Percentiles rank a stretch among this genome's conserved stretches.
Evolutionary conservation across 2,888 invertebrate species (phyloP).

Genomic region (Frankliniella fusca): DNA sequence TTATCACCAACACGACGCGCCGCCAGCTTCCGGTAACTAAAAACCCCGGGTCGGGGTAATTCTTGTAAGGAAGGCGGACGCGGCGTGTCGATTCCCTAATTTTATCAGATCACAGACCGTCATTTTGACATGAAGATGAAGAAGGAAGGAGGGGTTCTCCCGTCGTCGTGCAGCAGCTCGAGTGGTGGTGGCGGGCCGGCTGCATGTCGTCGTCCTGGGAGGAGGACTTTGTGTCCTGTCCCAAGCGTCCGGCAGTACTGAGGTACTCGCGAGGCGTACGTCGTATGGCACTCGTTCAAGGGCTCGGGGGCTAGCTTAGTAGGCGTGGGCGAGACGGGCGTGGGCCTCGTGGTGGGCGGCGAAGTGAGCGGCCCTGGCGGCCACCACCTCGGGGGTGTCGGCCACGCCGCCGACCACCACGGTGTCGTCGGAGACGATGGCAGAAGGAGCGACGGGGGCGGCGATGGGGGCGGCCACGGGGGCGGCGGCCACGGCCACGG

Average conservation of each 20-base stretch:
- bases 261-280: too few species aligned
- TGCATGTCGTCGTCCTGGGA: not conserved
- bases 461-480: constrained; percentile 41
- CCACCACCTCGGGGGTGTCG: constrained; percentile 36
- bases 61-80: not conserved
- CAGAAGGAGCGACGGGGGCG: constrained; percentile 45
- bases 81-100: not conserved
- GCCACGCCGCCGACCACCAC: constrained; percentile 30
- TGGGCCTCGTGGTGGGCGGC: constrained; percentile 34
- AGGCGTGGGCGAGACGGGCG: constrained; percentile 33
- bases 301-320: not conserved
- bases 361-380: constrained; percentile 35
- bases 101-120: constrained; percentile 1
- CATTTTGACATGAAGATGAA: not conserved
- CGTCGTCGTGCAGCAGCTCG: not conserved
- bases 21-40: not conserved
- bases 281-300: too few species aligned
- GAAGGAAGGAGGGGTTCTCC: not conserved
- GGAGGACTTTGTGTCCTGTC: not conserved
- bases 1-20: not conserved
- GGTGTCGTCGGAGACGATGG: constrained; percentile 34
- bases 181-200: too few species aligned
- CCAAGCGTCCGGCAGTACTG: too few species aligned
- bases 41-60: not conserved
- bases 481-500: constrained; percentile 39